phyloP scores from a whole-genome alignment of 2,797 vertebrate genomes.

The Varecia variegata region DNA sequence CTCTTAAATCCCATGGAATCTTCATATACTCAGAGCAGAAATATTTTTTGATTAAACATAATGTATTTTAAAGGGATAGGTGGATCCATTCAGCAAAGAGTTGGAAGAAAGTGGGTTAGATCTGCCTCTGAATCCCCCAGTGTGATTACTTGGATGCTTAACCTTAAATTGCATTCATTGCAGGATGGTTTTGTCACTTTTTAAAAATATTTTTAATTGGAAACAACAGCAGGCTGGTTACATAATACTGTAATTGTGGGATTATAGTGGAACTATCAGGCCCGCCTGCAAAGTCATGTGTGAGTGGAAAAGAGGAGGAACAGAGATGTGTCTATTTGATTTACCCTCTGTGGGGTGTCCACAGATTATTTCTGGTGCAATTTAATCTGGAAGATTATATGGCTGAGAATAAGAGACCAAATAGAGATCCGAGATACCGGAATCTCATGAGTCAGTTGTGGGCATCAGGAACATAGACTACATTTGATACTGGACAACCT shows the following conservation, averaged over 20 bases:
- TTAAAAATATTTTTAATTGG: slow-evolving; percentile 75
- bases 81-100: neutral
- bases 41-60: neutral
- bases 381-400: slow-evolving; percentile 48
- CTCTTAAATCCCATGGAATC: neutral
- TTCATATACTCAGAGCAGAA: neutral
- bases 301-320: slow-evolving; percentile 70
- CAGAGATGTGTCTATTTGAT: slow-evolving; percentile 62
- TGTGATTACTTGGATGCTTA: slow-evolving; percentile 66
- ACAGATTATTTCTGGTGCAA: slow-evolving; percentile 70
- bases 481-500: slow-evolving; percentile 45
- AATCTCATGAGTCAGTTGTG: slow-evolving; percentile 12
- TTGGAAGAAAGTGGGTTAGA: neutral
- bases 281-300: slow-evolving; percentile 74
- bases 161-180: slow-evolving; percentile 65
- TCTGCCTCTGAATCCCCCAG: neutral
- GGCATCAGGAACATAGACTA: slow-evolving; percentile 13
- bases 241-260: slow-evolving; percentile 81
- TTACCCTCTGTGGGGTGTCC: slow-evolving; percentile 41
- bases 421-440: neutral
- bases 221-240: slow-evolving; percentile 80
- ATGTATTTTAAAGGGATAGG: neutral
- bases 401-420: neutral
- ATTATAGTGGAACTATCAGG: slow-evolving; percentile 76
- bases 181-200: slow-evolving; percentile 56